These are phyloP conservation scores for Danio kyathit DNA, from an alignment of 2,797 vertebrate genomes.

Conservation along the genomic window DNA sequence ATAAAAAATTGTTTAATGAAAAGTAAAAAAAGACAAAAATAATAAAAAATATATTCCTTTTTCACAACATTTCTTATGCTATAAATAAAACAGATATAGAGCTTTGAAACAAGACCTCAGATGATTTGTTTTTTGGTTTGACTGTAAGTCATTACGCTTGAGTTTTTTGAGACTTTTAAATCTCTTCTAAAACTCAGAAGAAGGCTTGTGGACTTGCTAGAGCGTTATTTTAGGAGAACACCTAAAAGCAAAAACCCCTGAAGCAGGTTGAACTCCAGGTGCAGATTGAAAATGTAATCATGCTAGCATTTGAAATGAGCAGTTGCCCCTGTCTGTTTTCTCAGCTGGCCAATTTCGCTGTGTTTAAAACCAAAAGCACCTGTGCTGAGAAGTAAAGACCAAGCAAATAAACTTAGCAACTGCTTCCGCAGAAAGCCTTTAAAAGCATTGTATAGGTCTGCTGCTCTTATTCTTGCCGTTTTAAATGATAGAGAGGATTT, in stretches of 20 bases:
- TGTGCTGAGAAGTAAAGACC: slow-evolving; percentile 68
- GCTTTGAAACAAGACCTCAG: background rate
- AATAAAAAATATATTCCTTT: too few relatives aligned
- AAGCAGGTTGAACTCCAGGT: slow-evolving; percentile 49
- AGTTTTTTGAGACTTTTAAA: background rate
- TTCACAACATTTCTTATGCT: too few relatives aligned
- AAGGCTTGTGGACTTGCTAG: background rate
- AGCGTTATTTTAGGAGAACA: background rate
- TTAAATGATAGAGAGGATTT: too few relatives aligned
- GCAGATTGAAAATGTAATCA: slow-evolving; percentile 52
- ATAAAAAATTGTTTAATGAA: too few relatives aligned
- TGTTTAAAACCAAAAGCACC: slow-evolving; percentile 76
- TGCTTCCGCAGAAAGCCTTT: slow-evolving; percentile 29
- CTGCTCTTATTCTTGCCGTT: too few relatives aligned
- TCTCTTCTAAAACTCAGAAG: too few relatives aligned
- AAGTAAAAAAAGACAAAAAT: too few relatives aligned
- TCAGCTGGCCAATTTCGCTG: slow-evolving; percentile 77
- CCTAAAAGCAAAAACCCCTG: background rate
- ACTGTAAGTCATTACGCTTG: too few relatives aligned
- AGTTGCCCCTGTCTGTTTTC: slow-evolving; percentile 71
- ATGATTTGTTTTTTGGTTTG: background rate
- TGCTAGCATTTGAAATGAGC: slow-evolving; percentile 55
- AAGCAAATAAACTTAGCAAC: slow-evolving; percentile 60
- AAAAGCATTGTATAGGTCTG: background rate
- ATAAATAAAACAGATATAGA: background rate